Conservation (phyloP, 2,888 invertebrate genomes). For the Apotomis turbidana region DNA sequence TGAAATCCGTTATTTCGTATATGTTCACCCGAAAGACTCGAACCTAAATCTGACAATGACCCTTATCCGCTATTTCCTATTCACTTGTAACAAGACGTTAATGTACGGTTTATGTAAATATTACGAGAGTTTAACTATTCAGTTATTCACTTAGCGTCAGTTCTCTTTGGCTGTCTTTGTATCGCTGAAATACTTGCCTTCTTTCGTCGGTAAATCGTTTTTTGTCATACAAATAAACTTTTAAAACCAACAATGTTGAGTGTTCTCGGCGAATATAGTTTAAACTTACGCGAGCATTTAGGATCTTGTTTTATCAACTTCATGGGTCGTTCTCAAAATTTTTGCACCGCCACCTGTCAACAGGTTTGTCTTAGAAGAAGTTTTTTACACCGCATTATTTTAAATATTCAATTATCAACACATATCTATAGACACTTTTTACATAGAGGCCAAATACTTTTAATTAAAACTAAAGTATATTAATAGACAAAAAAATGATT, state of each 20-base stretch:
- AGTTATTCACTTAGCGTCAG: conserved; percentile 81
- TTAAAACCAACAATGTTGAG: not conserved
- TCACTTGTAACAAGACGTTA: conserved; percentile 64
- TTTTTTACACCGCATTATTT: too few relatives aligned
- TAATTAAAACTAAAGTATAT: too few relatives aligned
- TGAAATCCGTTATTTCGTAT: too few relatives aligned
- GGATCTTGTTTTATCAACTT: too few relatives aligned
- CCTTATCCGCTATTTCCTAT: conserved; percentile 50
- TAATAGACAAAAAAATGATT: too few relatives aligned
- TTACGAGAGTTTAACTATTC: conserved; percentile 82
- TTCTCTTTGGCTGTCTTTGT: conserved; percentile 71
- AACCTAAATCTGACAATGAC: not conserved
- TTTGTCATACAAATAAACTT: conserved; percentile 49
- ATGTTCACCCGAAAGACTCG: too few relatives aligned
- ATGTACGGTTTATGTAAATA: conserved; percentile 82
- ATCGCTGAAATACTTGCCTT: conserved; percentile 64
- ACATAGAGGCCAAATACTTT: too few relatives aligned
- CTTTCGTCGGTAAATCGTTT: conserved; percentile 58
- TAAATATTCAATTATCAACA: too few relatives aligned
- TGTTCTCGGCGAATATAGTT: not conserved
- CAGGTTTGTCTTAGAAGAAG: too few relatives aligned
- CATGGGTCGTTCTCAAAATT: too few relatives aligned
- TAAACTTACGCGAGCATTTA: not conserved
- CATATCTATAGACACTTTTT: too few relatives aligned
- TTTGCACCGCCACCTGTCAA: too few relatives aligned